Evolutionary conservation across 2,113 vertebrate genomes (phyloP), one percentile per base, ranked within the genome.

Genomic region (Haplochromis vanheusdeni): DNA sequence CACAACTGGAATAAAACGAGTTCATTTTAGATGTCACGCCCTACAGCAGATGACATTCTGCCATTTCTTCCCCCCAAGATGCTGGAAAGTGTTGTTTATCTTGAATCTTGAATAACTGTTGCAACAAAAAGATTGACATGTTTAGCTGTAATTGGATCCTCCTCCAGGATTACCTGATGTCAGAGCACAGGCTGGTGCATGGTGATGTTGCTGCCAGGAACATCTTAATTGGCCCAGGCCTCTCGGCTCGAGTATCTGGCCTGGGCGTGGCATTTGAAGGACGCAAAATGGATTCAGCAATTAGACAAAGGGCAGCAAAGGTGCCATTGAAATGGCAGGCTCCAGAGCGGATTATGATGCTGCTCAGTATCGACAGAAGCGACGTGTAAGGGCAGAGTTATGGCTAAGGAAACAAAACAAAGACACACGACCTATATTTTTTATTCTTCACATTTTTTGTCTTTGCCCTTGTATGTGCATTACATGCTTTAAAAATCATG

Each of bases 271-370:
- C 95, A 6, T 96, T 96, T 51, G 85, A 83, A 58, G 85, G 86
- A 68, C 88, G 93, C 65, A 90, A 87, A 79, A 82, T 28, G 5
- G 93, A 93, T 37, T 82, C 81, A 5, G 62, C 91, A 9, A 55
- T 88, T 21, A 90, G 75, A 28, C 80, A 37, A 77, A 89, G 87
- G 87, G 87, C 89, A 37, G 85, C 90, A 2, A 87, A 93, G 80
- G 95, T 95, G 33, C 95, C 96, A 21, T 56, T 96, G 23, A 96
- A 96, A 87, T 96, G 95, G 96, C 93, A 96, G 87, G 93, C 95
- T 26, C 95, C 96, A 3, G 96, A 97, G 87, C 91, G 94, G 83
- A 89, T 97, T 2, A 83, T 90, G 80, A 93, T 90, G 79, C 90
- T 85, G 79, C 90, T 94, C 17, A 79, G 92, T 2, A 95, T 95